A percentile compares a stretch with the other conserved stretches of the same genome.
Conservation (phyloP, 1,140 invertebrate species). For the Pissodes strobi region DNA sequence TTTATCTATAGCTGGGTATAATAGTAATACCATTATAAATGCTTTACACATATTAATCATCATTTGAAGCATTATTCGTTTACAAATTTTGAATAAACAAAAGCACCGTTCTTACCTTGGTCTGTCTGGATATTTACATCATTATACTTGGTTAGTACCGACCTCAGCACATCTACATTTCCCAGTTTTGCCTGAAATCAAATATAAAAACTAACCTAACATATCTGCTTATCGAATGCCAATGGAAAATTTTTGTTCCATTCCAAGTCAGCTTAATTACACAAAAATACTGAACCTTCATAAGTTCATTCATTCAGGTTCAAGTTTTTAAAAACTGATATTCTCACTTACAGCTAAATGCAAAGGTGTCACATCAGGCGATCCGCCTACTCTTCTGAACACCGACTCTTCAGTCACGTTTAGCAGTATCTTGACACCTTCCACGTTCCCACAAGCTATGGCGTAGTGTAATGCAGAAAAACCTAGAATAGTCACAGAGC, state of each 20-base stretch:
- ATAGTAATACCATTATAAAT: too few relatives aligned
- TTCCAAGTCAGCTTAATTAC: too few relatives aligned
- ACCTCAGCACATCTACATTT: constrained; percentile 39
- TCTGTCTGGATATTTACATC: constrained; percentile 42
- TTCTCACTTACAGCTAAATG: constrained; percentile 63
- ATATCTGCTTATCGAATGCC: too few relatives aligned
- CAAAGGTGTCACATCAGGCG: constrained; percentile 60
- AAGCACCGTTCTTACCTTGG: constrained; percentile 37
- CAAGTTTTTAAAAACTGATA: too few relatives aligned
- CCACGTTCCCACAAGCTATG: constrained; percentile 52
- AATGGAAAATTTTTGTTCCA: too few relatives aligned
- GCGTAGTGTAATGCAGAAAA: constrained; percentile 65
- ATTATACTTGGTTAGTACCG: constrained; percentile 38
- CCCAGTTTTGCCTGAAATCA: constrained; percentile 43
- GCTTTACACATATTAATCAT: too few relatives aligned
- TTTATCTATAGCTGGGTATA: not conserved
- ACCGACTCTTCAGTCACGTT: constrained; percentile 24
- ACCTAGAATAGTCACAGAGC: too few relatives aligned
- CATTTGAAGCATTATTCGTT: too few relatives aligned
- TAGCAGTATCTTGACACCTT: constrained; percentile 53
- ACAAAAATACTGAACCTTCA: too few relatives aligned
- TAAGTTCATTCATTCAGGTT: too few relatives aligned
- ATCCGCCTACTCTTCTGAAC: constrained; percentile 19
- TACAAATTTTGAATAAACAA: too few relatives aligned
- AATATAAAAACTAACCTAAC: not conserved